These are phyloP conservation scores for Monochamus saltuarius DNA, from an alignment of 1,140 invertebrate species.

Conservation along the genomic window DNA sequence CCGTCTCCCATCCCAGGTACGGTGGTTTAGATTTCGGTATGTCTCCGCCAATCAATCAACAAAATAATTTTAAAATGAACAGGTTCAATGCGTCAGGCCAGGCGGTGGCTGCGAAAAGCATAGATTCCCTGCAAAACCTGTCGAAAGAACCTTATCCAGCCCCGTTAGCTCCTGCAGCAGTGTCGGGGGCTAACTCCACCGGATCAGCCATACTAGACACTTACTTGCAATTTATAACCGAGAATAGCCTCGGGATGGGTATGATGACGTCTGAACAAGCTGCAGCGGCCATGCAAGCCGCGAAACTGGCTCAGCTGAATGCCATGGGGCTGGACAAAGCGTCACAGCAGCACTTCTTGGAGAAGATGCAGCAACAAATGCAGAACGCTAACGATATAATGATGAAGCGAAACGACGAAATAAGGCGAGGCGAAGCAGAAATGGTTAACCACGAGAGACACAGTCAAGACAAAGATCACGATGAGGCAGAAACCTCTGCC, in stretches of 20 bases:
- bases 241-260: conserved; percentile 67
- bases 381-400: conserved; percentile 47
- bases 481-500: conserved; percentile 45
- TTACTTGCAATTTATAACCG: conserved; percentile 81
- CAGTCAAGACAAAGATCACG: conserved; percentile 33
- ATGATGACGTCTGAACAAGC: conserved; percentile 50
- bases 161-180: conserved; percentile 52
- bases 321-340: conserved; percentile 65
- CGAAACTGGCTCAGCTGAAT: conserved; percentile 70
- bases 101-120: conserved; percentile 64
- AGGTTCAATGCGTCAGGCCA: conserved; percentile 56
- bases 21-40: conserved; percentile 54
- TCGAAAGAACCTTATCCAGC: conserved; percentile 58
- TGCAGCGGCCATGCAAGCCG: conserved; percentile 50
- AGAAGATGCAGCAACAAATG: conserved; percentile 61
- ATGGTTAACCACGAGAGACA: conserved; percentile 43
- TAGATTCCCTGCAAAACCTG: conserved; percentile 56
- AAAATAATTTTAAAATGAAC: conserved; percentile 45
- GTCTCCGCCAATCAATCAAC: conserved; percentile 52
- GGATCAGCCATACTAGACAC: conserved; percentile 80
- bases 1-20: conserved; percentile 57
- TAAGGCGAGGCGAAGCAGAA: conserved; percentile 43
- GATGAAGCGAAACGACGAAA: conserved; percentile 48
- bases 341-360: conserved; percentile 60
- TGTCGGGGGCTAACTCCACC: conserved; percentile 53